These are phyloP conservation scores for Pyrgilauda ruficollis DNA, from an alignment of 2,113 vertebrate genomes.

Conservation along the genomic window DNA sequence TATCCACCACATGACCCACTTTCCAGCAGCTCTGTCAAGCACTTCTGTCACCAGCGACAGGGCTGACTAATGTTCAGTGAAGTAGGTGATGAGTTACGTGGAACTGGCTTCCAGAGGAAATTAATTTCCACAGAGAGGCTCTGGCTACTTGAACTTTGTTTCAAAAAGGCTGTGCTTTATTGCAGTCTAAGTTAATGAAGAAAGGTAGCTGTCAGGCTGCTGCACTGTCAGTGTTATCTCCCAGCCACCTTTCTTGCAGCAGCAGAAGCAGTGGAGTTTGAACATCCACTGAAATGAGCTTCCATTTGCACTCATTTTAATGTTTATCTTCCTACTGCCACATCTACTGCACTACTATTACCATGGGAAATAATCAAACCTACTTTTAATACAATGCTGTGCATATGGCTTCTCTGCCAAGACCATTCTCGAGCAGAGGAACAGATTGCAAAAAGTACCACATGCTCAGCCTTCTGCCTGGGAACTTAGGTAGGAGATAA, in stretches of 20 bases:
- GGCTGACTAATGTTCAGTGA: conserved; percentile 17
- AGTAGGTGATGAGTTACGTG: conserved; percentile 17
- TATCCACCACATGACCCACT: conserved; percentile 13
- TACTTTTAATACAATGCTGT: not conserved
- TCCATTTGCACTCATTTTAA: not conserved
- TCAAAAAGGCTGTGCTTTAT: conserved; percentile 41
- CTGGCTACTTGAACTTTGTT: conserved; percentile 52
- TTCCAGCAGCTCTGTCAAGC: conserved; percentile 34
- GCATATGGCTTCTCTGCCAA: not conserved
- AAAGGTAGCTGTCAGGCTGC: not conserved
- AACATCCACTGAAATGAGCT: not conserved
- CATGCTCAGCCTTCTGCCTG: not conserved
- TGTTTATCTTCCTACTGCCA: not conserved
- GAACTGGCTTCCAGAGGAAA: conserved; percentile 31
- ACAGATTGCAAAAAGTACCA: not conserved
- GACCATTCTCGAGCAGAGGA: not conserved
- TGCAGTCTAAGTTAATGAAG: not conserved
- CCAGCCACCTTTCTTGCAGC: not conserved
- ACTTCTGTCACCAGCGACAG: conserved; percentile 17
- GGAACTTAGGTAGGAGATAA: not conserved
- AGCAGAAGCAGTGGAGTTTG: not conserved
- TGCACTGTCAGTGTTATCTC: not conserved
- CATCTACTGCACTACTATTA: not conserved
- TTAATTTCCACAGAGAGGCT: conserved; percentile 4
- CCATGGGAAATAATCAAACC: not conserved